Evolutionary conservation across 53 echinoderm and acorn worm genomes (phyloP), one percentile per base, ranked within the genome.

Genomic region (Henricia sp.): DNA sequence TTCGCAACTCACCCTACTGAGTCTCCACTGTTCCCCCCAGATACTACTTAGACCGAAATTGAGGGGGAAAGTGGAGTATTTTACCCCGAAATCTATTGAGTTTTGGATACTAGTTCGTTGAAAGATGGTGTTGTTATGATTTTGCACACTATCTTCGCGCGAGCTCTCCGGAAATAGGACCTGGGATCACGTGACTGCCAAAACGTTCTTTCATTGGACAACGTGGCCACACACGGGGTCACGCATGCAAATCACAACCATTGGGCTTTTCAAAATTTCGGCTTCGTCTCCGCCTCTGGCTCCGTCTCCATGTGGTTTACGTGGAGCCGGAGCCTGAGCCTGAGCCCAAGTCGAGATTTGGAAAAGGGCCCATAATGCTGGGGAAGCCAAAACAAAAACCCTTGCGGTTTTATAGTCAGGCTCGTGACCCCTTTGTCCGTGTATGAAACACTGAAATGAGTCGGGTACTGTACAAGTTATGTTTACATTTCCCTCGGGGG

Each of bases 101-200:
- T 29, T 80, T 80, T 46, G 8, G 32, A 20, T n/a, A 34, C 33
- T 33, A 28, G 6, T 20, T 42, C 36, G 27, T 82, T 53, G 12
- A 29, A 26, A 76, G 55, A 64, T 68, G 26, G 76, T 76, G 86
- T 86, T 86, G 86, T 86, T 86, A 62, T 86, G 86, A 86, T 86
- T 86, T 51, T 76, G 29, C 63, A 39, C 43, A 35, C 14, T 48
- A 34, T 3, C 86, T 76, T 86, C 68, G 86, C 48, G 26, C 9
- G 9, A 37, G 46, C 60, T 46, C 28, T 32, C 29, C 43, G n/a
- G 14, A 37, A 57, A 27, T 50, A 60, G 38, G 32, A 34, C 28
- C 26, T 46, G 27, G 25, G 42, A 80, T 77, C 80, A 80, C 80
- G 36, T 80, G 80, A 12, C n/a, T 40, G 21, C 50, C 10, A 28